Percentiles rank a stretch among this genome's conserved stretches.
Conservation (phyloP, 2,888 invertebrate species). For the Crossocerus cetratus region DNA sequence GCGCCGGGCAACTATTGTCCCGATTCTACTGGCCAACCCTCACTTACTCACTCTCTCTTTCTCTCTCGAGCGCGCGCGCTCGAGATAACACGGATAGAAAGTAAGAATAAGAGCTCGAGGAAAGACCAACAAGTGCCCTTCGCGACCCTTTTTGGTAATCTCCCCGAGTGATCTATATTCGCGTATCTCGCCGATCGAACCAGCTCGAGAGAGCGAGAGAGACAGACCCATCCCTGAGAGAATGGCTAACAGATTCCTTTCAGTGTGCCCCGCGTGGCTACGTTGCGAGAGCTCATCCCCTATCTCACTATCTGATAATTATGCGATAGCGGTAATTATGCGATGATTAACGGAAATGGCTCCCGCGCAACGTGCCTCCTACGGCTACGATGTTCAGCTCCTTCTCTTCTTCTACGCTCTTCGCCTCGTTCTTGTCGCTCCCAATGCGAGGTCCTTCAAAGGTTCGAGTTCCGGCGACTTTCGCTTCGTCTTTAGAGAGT, state of each 20-base stretch:
- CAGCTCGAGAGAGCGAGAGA: slow-evolving; percentile 11
- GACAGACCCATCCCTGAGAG: slow-evolving; percentile 50
- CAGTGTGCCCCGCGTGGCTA: slow-evolving; percentile 36
- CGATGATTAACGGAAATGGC: slow-evolving; percentile 77
- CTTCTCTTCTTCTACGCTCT: slow-evolving; percentile 4
- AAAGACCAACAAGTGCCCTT: neutral
- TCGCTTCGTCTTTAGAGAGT: too few relatives aligned
- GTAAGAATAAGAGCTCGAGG: neutral
- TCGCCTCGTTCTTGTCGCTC: slow-evolving; percentile 8
- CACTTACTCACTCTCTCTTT: slow-evolving; percentile 23
- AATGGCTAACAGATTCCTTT: slow-evolving; percentile 61
- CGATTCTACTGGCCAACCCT: slow-evolving; percentile 48
- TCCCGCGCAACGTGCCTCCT: slow-evolving; percentile 73
- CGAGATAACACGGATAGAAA: neutral
- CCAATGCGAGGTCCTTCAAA: neutral
- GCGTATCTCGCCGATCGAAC: neutral
- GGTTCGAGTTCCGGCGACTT: too few relatives aligned
- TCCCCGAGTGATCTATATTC: slow-evolving; percentile 30
- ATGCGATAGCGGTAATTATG: slow-evolving; percentile 75
- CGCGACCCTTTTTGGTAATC: slow-evolving; percentile 16
- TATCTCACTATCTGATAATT: slow-evolving; percentile 76
- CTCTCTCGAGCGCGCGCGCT: neutral
- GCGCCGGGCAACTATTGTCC: slow-evolving; percentile 65
- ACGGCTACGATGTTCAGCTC: slow-evolving; percentile 39
- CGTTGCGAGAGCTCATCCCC: slow-evolving; percentile 49